Evolutionary conservation across 2,888 invertebrate species (phyloP).

Genomic region (Cantharis rustica): DNA sequence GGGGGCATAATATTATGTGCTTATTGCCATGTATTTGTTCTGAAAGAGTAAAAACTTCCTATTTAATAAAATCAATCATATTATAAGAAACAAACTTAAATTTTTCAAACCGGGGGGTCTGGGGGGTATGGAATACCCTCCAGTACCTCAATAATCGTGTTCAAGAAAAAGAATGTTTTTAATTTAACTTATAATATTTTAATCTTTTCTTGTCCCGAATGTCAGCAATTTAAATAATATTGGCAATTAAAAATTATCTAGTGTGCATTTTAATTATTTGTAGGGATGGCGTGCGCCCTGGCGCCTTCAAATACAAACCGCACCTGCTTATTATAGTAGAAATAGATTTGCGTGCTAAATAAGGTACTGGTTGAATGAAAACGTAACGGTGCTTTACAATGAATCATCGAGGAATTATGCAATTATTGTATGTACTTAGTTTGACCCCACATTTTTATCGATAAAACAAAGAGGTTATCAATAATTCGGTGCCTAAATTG

Average conservation of each 20-base stretch:
- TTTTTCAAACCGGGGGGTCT: no score
- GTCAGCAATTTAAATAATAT: no score
- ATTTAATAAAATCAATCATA: no score
- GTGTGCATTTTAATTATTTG: neutral
- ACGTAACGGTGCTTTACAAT: neutral
- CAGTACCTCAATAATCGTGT: no score
- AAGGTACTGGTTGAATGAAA: neutral
- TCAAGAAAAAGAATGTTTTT: no score
- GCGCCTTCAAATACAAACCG: neutral
- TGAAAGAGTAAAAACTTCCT: no score
- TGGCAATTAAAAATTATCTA: neutral
- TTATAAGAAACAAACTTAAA: no score
- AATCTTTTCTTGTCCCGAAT: no score
- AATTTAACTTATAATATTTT: no score
- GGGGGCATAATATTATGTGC: no score
- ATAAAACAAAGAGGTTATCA: neutral
- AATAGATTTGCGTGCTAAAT: neutral
- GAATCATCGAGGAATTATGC: neutral
- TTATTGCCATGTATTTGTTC: no score
- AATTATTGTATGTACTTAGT: neutral
- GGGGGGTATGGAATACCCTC: no score
- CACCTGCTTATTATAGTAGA: neutral
- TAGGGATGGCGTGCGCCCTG: neutral
- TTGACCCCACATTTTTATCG: neutral
- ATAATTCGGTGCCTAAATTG: neutral